Percentiles rank a stretch among this genome's conserved stretches.
phyloP scores from a whole-genome alignment of 1,140 invertebrate genomes.

The Hyles euphorbiae region DNA sequence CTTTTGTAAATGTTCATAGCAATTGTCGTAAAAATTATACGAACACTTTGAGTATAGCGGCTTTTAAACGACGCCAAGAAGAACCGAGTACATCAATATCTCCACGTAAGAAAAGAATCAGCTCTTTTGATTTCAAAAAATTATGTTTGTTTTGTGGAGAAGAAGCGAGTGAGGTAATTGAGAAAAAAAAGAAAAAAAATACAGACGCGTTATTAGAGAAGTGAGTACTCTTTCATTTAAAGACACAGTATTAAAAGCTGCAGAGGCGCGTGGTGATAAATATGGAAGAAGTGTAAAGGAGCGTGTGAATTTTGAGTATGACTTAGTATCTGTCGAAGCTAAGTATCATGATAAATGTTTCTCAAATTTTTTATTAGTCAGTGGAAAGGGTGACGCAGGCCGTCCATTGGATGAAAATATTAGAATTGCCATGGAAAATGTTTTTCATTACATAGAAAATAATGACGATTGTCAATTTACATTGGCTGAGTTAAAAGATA shows the following conservation, averaged over 20 bases:
- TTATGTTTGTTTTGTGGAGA: conserved; percentile 47
- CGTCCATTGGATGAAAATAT: conserved; percentile 40
- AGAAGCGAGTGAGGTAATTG: conserved; percentile 36
- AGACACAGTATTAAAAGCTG: conserved; percentile 42
- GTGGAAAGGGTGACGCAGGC: conserved; percentile 31
- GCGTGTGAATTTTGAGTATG: conserved; percentile 41
- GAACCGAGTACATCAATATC: conserved; percentile 29
- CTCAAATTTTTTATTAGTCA: conserved; percentile 43
- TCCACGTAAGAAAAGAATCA: conserved; percentile 42
- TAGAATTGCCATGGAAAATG: conserved; percentile 37
- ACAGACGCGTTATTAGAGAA: conserved; percentile 24
- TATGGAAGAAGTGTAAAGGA: conserved; percentile 43
- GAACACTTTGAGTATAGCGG: conserved; percentile 36
- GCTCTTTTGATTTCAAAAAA: conserved; percentile 43
- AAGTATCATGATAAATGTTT: conserved; percentile 46
- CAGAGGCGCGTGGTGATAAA: conserved; percentile 42
- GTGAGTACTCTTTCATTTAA: conserved; percentile 49
- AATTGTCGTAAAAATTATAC: conserved; percentile 43
- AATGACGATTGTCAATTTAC: no score
- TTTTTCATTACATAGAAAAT: conserved; percentile 52
- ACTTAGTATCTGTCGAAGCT: conserved; percentile 47
- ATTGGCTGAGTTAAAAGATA: conserved; percentile 50
- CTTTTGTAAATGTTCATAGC: conserved; percentile 46
- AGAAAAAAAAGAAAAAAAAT: conserved; percentile 34
- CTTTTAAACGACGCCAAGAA: conserved; percentile 39